Base-by-base conservation (phyloP, 2,113 vertebrate species). In the Callionymus lyra region DNA sequence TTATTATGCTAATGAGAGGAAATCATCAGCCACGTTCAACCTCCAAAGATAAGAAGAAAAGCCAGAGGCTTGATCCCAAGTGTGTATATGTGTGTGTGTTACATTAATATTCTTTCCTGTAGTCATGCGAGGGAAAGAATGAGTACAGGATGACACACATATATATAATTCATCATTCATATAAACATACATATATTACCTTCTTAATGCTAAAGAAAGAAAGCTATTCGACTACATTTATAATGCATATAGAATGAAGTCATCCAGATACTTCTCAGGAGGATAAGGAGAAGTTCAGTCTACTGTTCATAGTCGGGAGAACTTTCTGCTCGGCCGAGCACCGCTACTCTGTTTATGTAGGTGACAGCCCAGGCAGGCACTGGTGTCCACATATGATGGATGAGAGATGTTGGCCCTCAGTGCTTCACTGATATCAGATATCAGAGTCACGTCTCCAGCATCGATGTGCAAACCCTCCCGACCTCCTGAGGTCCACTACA, bases 1-100 rank as follows among this genome's bases (percentile, higher is more conserved):
- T 42, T 61, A 44, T 54, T 51, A 62, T 48, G 46, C 21, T 54
- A 46, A 58, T 51, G n/a, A 51, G 44, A 31, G 50, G 12, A 16
- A 54, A 54, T 47, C 37, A 53, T 41, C 21, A 34, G 6, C 32
- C n/a, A 27, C 21, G 4, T 27, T 27, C 21, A 27, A 27, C 21
- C 21, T 27, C 21, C 8, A 5, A 4, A n/a, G 39, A 34, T 16
- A 50, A 43, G 19, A 31, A 32, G 44, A 49, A 46, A 34, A 39
- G 10, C 31, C 38, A 38, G 35, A 14, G 2, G 27, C 27, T 33
- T 14, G 6, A 35, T 34, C 10, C 12, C 12, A 31, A 27, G 2
- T n/a, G 34, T 39, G 17, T 44, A 2, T 32, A 31, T 14, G 18
- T 35, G 34, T 35, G 34, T n/a, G 12, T 35, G 34, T 35, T 12